Evolutionary conservation across 2,888 invertebrate species (phyloP), one percentile per base, ranked within the genome.

Genomic region (Tanytarsus gracilentus): DNA sequence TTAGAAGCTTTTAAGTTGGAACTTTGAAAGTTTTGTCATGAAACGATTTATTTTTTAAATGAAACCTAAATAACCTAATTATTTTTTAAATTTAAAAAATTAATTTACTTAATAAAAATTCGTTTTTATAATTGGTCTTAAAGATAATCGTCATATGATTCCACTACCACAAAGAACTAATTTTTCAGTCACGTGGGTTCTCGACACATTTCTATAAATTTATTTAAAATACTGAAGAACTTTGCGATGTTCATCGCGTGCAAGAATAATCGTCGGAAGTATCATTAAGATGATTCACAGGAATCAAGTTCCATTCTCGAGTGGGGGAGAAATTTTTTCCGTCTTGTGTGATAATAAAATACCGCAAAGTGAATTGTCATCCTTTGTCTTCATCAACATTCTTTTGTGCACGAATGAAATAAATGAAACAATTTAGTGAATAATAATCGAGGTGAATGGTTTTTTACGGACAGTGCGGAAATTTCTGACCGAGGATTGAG

Each of bases 371-470:
- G 29, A 29, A 29, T 5, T 8, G 3, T 50, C 48, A n/a, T 27
- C n/a, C 50, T 50, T 50, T 50, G 50, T 50, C 27, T 44, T 25
- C 50, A 14, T n/a, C n/a, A 23, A 26, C 50, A 26, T 29, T 29
- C 26, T 16, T 50, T 50, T 6, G n/a, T n/a, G n/a, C n/a, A n/a
- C 27, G n/a, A 25, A 23, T n/a, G 27, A 50, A 48, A 50, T 50
- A 25, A 50, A 7, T 23, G 14, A 23, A 29, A 7, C 27, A 18
- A 51, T n/a, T 6, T 48, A 23, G 26, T 40, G 27, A 58, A 27
- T 44, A 58, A 40, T 29, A 58, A 58, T 48, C 58, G 58, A 58
- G 58, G 58, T 58, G 58, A 58, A 58, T 58, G 58, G 58, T 23
- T 58, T n/a, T n/a, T 58, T 21, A 44, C 30, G 58, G 44, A 44